phyloP scores from a whole-genome alignment of 2,888 invertebrate genomes.

The Aspidapion aeneum region DNA sequence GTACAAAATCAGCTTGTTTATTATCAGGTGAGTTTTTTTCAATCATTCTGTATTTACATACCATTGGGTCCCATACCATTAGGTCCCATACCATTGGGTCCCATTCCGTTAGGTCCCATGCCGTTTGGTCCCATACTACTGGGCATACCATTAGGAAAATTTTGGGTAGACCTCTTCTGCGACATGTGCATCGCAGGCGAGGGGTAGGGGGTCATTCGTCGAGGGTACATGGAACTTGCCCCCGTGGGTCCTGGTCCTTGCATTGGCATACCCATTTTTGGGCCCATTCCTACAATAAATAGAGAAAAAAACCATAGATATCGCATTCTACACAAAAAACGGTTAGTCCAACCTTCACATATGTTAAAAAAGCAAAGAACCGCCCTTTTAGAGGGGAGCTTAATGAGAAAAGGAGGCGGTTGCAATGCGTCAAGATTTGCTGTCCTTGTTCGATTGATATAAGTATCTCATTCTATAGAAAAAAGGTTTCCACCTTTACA shows the following conservation, averaged over 20 bases:
- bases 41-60: too few relatives aligned
- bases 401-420: too few relatives aligned
- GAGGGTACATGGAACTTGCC: constrained; percentile 59
- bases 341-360: too few relatives aligned
- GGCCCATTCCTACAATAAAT: constrained; percentile 53
- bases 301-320: background rate
- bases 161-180: constrained; percentile 65
- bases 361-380: too few relatives aligned
- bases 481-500: too few relatives aligned
- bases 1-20: too few relatives aligned
- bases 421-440: too few relatives aligned
- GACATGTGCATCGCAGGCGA: constrained; percentile 82
- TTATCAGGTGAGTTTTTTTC: too few relatives aligned
- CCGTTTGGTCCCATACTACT: constrained; percentile 47
- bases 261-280: constrained; percentile 60
- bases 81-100: constrained; percentile 36
- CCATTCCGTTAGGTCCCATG: constrained; percentile 37
- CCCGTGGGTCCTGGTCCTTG: constrained; percentile 46
- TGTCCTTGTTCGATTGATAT: too few relatives aligned
- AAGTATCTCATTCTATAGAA: too few relatives aligned
- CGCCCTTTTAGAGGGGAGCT: too few relatives aligned
- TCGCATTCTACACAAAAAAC: too few relatives aligned
- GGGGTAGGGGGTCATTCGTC: constrained; percentile 83
- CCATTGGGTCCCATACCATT: constrained; percentile 28
- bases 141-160: constrained; percentile 55